Percentiles rank a stretch among this genome's conserved stretches.
These are phyloP conservation scores for Vulpes lagopus DNA, from an alignment of 2,113 vertebrate genomes.

Conservation along the genomic window DNA sequence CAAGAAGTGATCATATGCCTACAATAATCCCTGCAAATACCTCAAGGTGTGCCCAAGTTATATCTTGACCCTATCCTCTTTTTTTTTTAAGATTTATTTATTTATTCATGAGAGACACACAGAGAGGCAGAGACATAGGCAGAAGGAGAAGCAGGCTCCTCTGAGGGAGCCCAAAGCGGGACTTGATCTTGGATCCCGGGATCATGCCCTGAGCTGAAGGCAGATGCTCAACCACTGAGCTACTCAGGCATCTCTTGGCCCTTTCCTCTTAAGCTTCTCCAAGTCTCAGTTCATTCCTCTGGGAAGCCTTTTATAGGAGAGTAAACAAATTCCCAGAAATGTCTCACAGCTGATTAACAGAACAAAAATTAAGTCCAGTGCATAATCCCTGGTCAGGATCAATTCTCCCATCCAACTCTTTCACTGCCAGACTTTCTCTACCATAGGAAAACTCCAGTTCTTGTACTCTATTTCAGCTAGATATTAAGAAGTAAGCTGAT, in stretches of 20 bases:
- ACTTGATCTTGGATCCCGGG: too few species aligned
- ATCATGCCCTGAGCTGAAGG: too few species aligned
- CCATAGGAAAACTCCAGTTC: not conserved
- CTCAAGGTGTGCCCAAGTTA: not conserved
- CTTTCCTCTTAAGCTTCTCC: slow-evolving; percentile 1
- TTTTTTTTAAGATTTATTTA: too few species aligned
- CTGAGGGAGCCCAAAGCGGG: too few species aligned
- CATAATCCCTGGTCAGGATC: not conserved
- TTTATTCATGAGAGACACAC: too few species aligned
- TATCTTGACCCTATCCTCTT: not conserved
- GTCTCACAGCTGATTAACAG: slow-evolving; percentile 22
- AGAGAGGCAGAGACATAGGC: too few species aligned
- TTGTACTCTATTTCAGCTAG: not conserved
- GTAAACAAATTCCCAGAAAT: not conserved
- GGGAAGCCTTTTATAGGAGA: slow-evolving; percentile 21
- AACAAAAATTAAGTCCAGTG: not conserved
- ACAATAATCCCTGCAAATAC: not conserved
- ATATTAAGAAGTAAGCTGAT: slow-evolving; percentile 32
- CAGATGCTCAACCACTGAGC: too few species aligned
- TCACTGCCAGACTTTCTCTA: not conserved
- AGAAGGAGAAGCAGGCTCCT: too few species aligned
- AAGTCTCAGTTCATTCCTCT: not conserved
- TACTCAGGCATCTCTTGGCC: not conserved
- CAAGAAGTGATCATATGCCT: not conserved
- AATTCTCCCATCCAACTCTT: not conserved